Conservation (phyloP, 2,113 vertebrate species). For the Catharus minimus region DNA sequence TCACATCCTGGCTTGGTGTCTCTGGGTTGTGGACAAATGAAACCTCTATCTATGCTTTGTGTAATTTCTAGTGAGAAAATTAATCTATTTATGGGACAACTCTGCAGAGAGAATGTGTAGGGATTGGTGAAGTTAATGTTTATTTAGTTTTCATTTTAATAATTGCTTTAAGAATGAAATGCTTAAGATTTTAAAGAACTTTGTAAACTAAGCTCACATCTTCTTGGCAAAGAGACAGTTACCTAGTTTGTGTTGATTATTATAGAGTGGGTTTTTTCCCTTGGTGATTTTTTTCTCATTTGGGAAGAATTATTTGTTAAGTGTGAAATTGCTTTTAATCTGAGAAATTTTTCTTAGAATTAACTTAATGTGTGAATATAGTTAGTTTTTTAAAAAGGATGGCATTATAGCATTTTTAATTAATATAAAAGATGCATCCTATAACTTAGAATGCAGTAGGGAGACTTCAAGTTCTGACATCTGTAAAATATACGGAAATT, state of each 20-base stretch:
- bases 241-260: not conserved
- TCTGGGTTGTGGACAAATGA: not conserved
- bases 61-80: conserved; percentile 8
- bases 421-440: not conserved
- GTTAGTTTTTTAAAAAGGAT: not conserved
- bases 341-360: not conserved
- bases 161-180: not conserved
- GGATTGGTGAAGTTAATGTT: not conserved
- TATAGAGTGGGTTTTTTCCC: not conserved
- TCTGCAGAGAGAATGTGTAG: not conserved
- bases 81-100: not conserved
- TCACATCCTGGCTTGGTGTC: not conserved
- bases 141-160: not conserved
- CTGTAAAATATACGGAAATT: not conserved
- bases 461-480: not conserved
- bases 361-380: not conserved
- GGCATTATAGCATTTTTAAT: not conserved
- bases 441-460: not conserved
- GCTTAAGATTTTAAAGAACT: not conserved
- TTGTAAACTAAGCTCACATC: not conserved
- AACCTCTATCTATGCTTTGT: not conserved
- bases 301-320: not conserved
- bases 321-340: not conserved
- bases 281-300: not conserved
- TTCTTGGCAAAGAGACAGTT: not conserved